phyloP scores from a whole-genome alignment of 1,140 invertebrate species.

The Cotesia vestalis region DNA sequence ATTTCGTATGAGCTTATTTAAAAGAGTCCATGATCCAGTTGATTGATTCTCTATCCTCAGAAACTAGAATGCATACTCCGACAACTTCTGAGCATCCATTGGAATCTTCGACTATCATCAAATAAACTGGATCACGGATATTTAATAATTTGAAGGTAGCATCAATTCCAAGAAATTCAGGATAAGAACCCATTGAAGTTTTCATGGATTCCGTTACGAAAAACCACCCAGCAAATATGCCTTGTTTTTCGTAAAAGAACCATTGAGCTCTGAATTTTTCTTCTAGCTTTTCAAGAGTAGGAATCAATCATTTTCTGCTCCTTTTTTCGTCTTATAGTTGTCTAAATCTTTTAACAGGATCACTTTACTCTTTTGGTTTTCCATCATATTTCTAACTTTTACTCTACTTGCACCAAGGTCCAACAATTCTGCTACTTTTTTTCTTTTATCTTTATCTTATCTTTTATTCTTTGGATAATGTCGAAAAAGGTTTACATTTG shows the following conservation, averaged over 20 bases:
- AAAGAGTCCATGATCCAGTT: constrained; percentile 30
- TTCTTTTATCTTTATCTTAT: background rate
- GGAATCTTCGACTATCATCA: constrained; percentile 33
- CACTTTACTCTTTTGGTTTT: constrained; percentile 3
- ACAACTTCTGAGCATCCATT: constrained; percentile 24
- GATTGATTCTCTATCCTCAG: constrained; percentile 27
- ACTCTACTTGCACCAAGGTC: constrained; percentile 23
- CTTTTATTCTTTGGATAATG: constrained; percentile 18
- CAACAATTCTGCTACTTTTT: constrained; percentile 9
- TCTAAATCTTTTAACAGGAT: constrained; percentile 26
- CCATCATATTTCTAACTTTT: constrained; percentile 17
- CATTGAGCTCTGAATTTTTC: constrained; percentile 9
- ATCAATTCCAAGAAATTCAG: constrained; percentile 26
- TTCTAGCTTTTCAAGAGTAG: background rate
- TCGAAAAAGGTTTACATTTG: constrained; percentile 19
- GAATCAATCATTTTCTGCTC: background rate
- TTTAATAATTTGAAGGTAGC: constrained; percentile 28
- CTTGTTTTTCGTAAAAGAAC: constrained; percentile 14
- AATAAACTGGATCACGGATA: constrained; percentile 21
- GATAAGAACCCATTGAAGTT: constrained; percentile 12
- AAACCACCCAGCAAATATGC: constrained; percentile 17
- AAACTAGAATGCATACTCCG: constrained; percentile 26
- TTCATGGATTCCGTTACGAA: constrained; percentile 21
- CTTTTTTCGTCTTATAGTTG: background rate
- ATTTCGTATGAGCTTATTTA: constrained; percentile 24